These are phyloP conservation scores for Baronia brevicornis DNA, from an alignment of 2,888 invertebrate genomes.

Conservation along the genomic window DNA sequence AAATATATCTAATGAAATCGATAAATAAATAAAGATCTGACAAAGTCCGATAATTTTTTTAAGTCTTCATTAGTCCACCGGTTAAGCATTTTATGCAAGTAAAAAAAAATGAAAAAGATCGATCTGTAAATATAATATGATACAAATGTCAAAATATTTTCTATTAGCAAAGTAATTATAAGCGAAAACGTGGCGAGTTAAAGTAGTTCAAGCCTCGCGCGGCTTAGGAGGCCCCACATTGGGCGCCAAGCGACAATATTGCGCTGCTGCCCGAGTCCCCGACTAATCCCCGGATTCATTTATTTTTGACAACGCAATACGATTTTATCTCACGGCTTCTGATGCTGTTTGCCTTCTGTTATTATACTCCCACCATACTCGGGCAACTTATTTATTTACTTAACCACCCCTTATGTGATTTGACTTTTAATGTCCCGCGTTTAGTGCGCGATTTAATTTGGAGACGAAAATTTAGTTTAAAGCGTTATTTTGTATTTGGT, in stretches of 20 bases:
- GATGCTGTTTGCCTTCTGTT: conserved; percentile 75
- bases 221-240: conserved; percentile 60
- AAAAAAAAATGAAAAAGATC: no score
- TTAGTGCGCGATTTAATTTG: conserved; percentile 55
- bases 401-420: conserved; percentile 59
- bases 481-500: conserved; percentile 1
- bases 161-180: conserved; percentile 24
- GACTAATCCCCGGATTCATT: conserved; percentile 74
- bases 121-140: no score
- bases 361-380: conserved; percentile 67
- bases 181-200: conserved; percentile 26
- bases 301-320: conserved; percentile 77
- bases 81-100: no score
- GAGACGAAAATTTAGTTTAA: no score
- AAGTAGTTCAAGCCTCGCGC: conserved; percentile 26
- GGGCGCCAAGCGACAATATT: conserved; percentile 57
- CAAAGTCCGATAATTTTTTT: no score
- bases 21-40: no score
- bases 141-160: conserved; percentile 14
- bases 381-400: conserved; percentile 71
- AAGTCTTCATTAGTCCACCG: no score
- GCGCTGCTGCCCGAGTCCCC: conserved; percentile 67
- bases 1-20: no score
- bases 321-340: conserved; percentile 76
- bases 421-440: conserved; percentile 62